Evolutionary conservation across 2,797 vertebrate genomes (phyloP), one percentile per base, ranked within the genome.

Genomic region (Euthynnus affinis): DNA sequence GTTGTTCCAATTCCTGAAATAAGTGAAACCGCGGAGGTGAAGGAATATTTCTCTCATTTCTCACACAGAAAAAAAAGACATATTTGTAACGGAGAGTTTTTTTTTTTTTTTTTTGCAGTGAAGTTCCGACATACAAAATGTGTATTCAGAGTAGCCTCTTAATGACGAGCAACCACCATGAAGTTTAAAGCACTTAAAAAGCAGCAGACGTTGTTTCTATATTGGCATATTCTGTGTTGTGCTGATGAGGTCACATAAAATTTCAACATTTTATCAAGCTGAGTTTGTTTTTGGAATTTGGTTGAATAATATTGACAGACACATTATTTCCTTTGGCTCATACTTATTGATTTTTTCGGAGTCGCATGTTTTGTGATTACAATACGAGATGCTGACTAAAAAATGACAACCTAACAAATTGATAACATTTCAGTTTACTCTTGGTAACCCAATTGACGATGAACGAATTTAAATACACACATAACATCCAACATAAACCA

Each of bases 1-100:
- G 66, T 80, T 25, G n/a, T 82, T 74, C 80, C 70, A 22, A n/a
- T 61, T 18, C 63, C 59, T 42, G 13, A 66, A 75, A 71, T 23
- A 65, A 78, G 58, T 34, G n/a, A 64, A 74, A 55, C 25, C 4
- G 34, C 42, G 63, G 55, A 4, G n/a, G 3, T 58, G 25, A 27
- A 18, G 40, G 8, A 52, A 22, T 49, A 17, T 49, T 10, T 40
- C 3, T 37, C 22, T 51, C 22, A 10, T 42, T 52, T 74, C 68
- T 37, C 63, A 56, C 34, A 40, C 12, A 46, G n/a, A 23, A 62
- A 15, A 6, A 15, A 6, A 77, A 77, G 0, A 32, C 27, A 61
- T 59, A 1, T 63, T 61, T 70, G 22, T 55, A 51, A 49, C 0
- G 1, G 1, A 1, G 3, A 23, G 1, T 1, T 66, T 25, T n/a